A percentile compares a stretch with the other conserved stretches of the same genome.
These are phyloP conservation scores for Acleris sparsana DNA, from an alignment of 2,888 invertebrate species.

Conservation along the genomic window DNA sequence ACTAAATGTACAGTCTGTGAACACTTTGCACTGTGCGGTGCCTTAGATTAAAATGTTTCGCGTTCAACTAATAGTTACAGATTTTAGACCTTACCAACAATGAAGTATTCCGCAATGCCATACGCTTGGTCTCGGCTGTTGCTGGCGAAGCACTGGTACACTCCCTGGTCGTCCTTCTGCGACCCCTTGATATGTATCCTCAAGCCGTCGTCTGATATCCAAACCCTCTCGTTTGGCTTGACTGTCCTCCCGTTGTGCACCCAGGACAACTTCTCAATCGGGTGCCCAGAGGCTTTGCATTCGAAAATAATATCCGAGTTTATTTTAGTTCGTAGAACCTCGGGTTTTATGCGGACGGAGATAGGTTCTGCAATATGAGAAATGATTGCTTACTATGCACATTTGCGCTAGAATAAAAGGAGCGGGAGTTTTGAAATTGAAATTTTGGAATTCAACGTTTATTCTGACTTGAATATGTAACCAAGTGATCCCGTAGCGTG, in stretches of 20 bases:
- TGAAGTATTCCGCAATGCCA: constrained; percentile 90
- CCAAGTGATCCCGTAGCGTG: no score
- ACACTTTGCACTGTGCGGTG: no score
- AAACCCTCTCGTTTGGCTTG: constrained; percentile 82
- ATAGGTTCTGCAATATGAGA: constrained; percentile 86
- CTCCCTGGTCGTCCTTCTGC: constrained; percentile 92
- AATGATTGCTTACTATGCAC: constrained; percentile 33
- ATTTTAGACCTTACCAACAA: constrained; percentile 86
- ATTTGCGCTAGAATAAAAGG: constrained; percentile 19
- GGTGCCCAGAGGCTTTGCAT: constrained; percentile 94
- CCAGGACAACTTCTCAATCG: constrained; percentile 91
- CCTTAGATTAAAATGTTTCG: no score
- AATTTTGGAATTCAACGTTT: constrained; percentile 15
- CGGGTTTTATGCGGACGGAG: constrained; percentile 91
- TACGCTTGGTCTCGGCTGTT: constrained; percentile 94
- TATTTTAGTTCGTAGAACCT: constrained; percentile 90
- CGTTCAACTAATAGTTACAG: no score
- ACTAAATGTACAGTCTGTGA: no score
- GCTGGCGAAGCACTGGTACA: constrained; percentile 95
- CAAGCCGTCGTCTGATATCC: constrained; percentile 76
- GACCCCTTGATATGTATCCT: constrained; percentile 86
- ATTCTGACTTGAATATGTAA: constrained; percentile 17
- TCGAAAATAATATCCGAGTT: constrained; percentile 93
- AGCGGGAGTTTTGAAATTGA: constrained; percentile 15
- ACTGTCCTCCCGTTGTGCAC: constrained; percentile 89